Conservation (phyloP, 2,888 invertebrate species). For the Sericinus montela region DNA sequence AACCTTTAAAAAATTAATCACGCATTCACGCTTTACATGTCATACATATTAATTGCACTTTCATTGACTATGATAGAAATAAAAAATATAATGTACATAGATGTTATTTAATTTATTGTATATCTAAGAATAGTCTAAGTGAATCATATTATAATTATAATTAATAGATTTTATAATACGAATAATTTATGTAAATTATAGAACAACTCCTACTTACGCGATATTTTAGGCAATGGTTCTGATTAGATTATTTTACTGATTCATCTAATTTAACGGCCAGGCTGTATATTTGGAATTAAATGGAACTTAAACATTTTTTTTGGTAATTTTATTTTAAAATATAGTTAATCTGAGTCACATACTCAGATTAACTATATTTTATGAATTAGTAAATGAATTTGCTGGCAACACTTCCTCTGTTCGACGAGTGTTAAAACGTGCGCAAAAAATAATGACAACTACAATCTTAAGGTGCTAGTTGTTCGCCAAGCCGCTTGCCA, state of each 20-base stretch:
- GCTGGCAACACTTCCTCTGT: no score
- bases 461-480: no score
- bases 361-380: no score
- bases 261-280: slow-evolving; percentile 12
- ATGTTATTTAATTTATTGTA: slow-evolving; percentile 54
- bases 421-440: no score
- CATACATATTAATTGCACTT: no score
- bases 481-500: no score
- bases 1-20: no score
- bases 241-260: slow-evolving; percentile 16
- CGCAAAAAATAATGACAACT: no score
- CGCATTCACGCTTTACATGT: no score
- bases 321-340: no score
- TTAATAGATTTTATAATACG: slow-evolving; percentile 49
- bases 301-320: slow-evolving; percentile 2
- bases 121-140: slow-evolving; percentile 36
- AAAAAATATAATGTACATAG: slow-evolving; percentile 36
- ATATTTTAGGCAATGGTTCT: slow-evolving; percentile 6
- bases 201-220: slow-evolving; percentile 6
- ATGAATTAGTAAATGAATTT: no score
- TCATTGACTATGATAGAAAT: slow-evolving; percentile 26
- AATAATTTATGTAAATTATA: slow-evolving; percentile 18
- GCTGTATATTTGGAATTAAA: slow-evolving; percentile 21
- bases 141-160: slow-evolving; percentile 15
- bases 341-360: no score